Percentiles rank a stretch among this genome's conserved stretches.
phyloP scores from a whole-genome alignment of 1,140 invertebrate genomes.

The Pogonomyrmex barbatus region DNA sequence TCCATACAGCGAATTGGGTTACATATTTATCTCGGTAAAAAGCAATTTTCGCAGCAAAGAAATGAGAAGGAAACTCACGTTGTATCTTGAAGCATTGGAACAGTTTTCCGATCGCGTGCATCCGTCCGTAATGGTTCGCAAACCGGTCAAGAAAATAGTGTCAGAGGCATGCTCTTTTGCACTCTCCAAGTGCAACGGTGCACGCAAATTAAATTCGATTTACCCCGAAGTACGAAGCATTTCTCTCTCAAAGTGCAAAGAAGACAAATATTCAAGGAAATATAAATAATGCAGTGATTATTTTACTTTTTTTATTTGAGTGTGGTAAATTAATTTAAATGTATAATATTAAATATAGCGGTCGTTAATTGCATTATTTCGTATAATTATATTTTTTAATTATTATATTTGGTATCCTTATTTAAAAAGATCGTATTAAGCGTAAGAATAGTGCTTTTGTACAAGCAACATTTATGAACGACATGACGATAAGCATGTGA shows the following conservation, averaged over 20 bases:
- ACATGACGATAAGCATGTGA: neutral
- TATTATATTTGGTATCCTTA: neutral
- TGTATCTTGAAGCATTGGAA: neutral
- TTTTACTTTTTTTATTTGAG: neutral
- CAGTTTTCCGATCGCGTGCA: slow-evolving; percentile 22
- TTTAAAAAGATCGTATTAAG: neutral
- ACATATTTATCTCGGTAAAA: neutral
- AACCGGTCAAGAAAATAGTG: neutral
- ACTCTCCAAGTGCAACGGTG: neutral
- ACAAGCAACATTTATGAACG: neutral
- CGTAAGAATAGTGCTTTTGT: neutral
- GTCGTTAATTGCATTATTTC: neutral
- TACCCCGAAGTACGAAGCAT: neutral
- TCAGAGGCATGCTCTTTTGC: neutral
- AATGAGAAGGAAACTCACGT: slow-evolving; percentile 14
- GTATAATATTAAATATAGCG: neutral
- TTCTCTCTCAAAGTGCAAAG: neutral
- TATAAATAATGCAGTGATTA: neutral
- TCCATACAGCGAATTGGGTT: neutral
- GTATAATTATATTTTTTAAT: neutral
- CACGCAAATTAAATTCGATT: slow-evolving; percentile 18
- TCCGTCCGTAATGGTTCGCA: neutral
- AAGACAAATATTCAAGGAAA: neutral
- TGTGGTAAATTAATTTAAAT: neutral
- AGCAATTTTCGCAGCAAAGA: neutral